Base-by-base conservation (phyloP, 2,113 vertebrate genomes). In the Zosterops borbonicus region DNA sequence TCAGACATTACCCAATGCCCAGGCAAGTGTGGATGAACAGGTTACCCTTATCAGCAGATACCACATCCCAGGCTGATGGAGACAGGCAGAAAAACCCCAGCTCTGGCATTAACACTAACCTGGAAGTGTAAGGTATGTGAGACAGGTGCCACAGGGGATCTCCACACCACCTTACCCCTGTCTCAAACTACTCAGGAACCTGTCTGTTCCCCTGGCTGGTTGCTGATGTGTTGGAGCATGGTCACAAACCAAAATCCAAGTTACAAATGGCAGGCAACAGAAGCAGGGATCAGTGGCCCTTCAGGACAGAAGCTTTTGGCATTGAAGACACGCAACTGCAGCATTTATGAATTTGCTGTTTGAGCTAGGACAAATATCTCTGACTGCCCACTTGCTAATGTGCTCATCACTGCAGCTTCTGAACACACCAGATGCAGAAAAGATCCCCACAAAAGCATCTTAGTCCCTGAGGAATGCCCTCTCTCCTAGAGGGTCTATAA, bases 271-370 rank as follows among this genome's bases (percentile, higher is more conserved):
- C 24, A 70, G 31, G 41, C 35, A 39, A 11, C 23, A 59, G 52
- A 22, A 29, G 20, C 62, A 74, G 55, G n/a, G 42, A 24, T 55
- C 18, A 20, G 49, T 39, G 42, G 81, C 33, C 35, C 19, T 56
- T 64, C 35, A 63, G 64, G 15, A 20, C 46, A 65, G 62, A 76
- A 56, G 28, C 29, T 39, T 79, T 75, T 47, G n/a, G 6, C 56
- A 7, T 5, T 41, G 49, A 68, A 82, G 42, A 37, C 1, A 0
- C 0, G 2, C 21, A 73, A 2, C 29, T 67, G n/a, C 3, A 1
- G 25, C 4, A 2, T 69, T 60, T 46, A 7, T 62, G 58, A 31
- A 44, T 76, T 79, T 64, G n/a, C 6, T 62, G 0, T 83, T 33
- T 69, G 63, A 67, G 59, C 19, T 42, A 49, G 67, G 55, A 33